phyloP scores from a whole-genome alignment of 1,140 invertebrate species.

The Tetramorium simillimum region DNA sequence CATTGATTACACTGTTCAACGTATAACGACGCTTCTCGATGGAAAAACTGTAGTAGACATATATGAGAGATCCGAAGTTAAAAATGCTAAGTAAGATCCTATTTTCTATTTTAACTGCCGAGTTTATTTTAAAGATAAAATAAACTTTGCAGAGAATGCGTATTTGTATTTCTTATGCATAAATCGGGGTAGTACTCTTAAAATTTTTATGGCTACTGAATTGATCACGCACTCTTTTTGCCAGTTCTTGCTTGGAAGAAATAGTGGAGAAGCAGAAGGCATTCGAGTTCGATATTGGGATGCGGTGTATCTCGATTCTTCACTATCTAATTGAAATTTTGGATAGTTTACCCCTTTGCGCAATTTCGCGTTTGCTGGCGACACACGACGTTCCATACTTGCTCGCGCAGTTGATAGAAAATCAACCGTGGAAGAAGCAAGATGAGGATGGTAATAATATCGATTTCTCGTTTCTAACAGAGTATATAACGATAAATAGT shows the following conservation, averaged over 20 bases:
- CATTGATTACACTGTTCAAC: constrained; percentile 90
- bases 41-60: constrained; percentile 80
- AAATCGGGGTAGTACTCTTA: not conserved
- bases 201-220: not conserved
- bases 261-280: constrained; percentile 88
- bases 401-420: constrained; percentile 88
- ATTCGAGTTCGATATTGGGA: constrained; percentile 90
- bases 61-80: constrained; percentile 69
- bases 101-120: not conserved
- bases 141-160: not conserved
- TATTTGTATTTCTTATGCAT: not conserved
- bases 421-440: constrained; percentile 89
- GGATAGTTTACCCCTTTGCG: constrained; percentile 87
- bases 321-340: constrained; percentile 87
- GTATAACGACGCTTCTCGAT: constrained; percentile 86
- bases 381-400: constrained; percentile 91
- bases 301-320: constrained; percentile 90
- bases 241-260: constrained; percentile 85
- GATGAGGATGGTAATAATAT: constrained; percentile 84
- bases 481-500: not conserved
- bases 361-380: constrained; percentile 87
- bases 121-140: not conserved
- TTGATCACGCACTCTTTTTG: constrained; percentile 61
- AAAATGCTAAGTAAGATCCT: constrained; percentile 66
- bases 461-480: constrained; percentile 8